Percentiles rank a stretch among this genome's conserved stretches.
Evolutionary conservation across 35 echinoderm and acorn worm genomes (phyloP).

Genomic region (Apostichopus parvimensis): DNA sequence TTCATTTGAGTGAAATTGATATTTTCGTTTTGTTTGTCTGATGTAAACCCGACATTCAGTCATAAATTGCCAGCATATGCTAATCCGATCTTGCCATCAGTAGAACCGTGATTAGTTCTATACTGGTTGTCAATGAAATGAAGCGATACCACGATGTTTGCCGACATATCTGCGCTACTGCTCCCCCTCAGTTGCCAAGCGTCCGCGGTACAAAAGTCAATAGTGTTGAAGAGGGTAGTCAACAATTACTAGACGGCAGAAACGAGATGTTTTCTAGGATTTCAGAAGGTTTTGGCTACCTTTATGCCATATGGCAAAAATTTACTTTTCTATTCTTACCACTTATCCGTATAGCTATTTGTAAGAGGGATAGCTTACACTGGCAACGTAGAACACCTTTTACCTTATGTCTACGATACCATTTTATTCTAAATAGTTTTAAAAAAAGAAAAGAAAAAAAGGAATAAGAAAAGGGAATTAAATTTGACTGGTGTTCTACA

Average conservation of each 20-base stretch:
- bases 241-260: slow-evolving; percentile 37
- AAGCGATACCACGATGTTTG: slow-evolving; percentile 40
- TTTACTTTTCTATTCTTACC: slow-evolving; percentile 21
- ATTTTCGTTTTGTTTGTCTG: too few relatives aligned
- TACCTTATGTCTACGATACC: neutral
- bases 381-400: neutral
- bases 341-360: slow-evolving; percentile 21
- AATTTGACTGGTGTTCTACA: neutral
- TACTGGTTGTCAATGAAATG: neutral
- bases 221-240: slow-evolving; percentile 32
- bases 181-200: slow-evolving; percentile 24
- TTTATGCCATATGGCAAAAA: slow-evolving; percentile 30
- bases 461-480: neutral
- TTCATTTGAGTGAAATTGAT: too few relatives aligned
- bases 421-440: neutral
- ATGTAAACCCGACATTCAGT: too few relatives aligned
- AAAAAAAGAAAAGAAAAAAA: neutral
- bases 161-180: slow-evolving; percentile 24
- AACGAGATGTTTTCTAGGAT: slow-evolving; percentile 14
- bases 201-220: slow-evolving; percentile 41
- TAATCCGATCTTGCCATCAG: slow-evolving; percentile 8
- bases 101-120: neutral
- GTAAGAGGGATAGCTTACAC: neutral
- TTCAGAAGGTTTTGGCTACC: neutral
- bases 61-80: neutral